phyloP scores from a whole-genome alignment of 1,140 invertebrate genomes.

The Drosophila oshimai region DNA sequence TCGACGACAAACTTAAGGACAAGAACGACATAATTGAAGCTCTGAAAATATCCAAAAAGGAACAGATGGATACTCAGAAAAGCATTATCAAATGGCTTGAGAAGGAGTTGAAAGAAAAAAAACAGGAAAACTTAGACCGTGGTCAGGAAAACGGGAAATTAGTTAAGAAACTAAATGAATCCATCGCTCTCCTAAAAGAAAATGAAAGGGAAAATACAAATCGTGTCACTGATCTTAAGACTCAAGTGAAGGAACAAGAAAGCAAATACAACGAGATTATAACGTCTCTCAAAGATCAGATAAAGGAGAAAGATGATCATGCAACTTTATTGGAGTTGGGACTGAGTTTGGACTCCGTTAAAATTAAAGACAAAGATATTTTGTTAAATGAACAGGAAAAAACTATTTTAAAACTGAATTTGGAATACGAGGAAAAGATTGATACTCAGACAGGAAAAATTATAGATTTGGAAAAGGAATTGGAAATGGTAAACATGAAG shows the following conservation, averaged over 20 bases:
- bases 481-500: no score
- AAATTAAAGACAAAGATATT: background rate
- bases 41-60: background rate
- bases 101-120: background rate
- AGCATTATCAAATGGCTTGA: background rate
- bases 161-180: background rate
- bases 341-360: background rate
- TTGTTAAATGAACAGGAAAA: background rate
- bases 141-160: background rate
- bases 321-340: background rate
- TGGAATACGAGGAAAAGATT: background rate
- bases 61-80: background rate
- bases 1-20: slow-evolving; percentile 5
- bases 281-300: background rate
- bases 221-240: background rate
- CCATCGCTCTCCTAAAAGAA: background rate
- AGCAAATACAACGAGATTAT: background rate
- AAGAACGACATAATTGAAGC: slow-evolving; percentile 9
- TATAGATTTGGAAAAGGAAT: background rate
- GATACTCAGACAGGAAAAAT: no score
- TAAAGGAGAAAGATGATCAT: background rate
- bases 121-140: background rate
- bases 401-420: background rate
- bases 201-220: background rate
- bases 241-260: background rate